These are phyloP conservation scores for Rallus limicola DNA, from an alignment of 2,113 vertebrate genomes.

Conservation along the genomic window DNA sequence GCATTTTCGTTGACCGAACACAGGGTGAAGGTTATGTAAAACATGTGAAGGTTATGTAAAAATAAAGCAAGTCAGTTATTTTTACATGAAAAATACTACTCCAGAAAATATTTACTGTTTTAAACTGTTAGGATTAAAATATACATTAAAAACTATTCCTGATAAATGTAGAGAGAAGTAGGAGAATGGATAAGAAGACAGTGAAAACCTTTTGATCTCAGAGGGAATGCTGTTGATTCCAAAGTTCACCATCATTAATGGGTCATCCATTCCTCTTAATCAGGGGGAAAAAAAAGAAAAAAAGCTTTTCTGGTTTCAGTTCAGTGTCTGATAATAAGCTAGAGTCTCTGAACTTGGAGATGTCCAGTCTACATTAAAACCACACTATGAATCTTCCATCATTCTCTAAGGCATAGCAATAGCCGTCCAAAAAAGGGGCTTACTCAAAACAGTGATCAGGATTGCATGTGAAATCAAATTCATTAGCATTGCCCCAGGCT, in stretches of 20 bases:
- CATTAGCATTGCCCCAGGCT: neutral
- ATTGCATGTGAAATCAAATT: constrained; percentile 17
- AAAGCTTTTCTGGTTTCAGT: neutral
- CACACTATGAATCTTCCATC: neutral
- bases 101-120: neutral
- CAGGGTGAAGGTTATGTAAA: neutral
- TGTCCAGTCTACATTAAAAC: neutral
- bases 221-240: neutral
- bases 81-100: neutral
- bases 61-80: neutral
- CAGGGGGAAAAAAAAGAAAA: neutral
- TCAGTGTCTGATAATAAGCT: neutral
- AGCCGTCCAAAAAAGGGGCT: neutral
- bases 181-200: neutral
- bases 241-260: neutral
- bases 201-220: neutral
- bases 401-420: neutral
- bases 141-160: neutral
- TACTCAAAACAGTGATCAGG: neutral
- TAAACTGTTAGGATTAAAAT: neutral
- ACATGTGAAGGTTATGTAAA: neutral
- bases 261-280: neutral
- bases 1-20: neutral
- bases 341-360: neutral
- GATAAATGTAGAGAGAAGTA: neutral